Percentiles rank a stretch among this genome's conserved stretches.
These are phyloP conservation scores for Pterocles burchelli DNA, from an alignment of 2,113 vertebrate species.

Conservation along the genomic window DNA sequence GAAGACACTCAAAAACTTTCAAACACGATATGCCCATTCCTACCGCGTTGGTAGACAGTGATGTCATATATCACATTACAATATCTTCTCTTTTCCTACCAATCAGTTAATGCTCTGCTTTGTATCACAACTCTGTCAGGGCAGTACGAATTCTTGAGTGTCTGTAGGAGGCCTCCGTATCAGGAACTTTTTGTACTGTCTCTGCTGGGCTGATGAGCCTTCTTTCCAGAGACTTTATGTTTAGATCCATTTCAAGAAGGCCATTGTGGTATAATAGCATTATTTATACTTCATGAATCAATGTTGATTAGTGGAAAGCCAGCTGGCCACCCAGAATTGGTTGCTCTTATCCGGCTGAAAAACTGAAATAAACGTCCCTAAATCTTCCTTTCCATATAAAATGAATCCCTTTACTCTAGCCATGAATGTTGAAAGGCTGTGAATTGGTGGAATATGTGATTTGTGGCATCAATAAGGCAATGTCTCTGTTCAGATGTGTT, in stretches of 20 bases:
- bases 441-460: not conserved
- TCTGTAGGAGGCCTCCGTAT: not conserved
- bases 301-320: not conserved
- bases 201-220: not conserved
- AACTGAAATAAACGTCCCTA: conserved; percentile 11
- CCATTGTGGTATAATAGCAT: not conserved
- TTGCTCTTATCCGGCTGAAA: conserved; percentile 14
- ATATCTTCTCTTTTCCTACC: not conserved
- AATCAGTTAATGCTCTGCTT: not conserved
- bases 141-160: not conserved
- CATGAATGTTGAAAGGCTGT: conserved; percentile 26
- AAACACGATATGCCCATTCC: not conserved
- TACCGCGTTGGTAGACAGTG: not conserved
- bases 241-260: not conserved
- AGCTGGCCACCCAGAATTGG: not conserved
- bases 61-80: not conserved
- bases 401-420: not conserved
- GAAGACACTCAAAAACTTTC: not conserved
- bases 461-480: conserved; percentile 1
- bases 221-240: not conserved
- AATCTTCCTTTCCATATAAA: conserved; percentile 24
- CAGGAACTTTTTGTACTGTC: not conserved
- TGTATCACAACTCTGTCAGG: not conserved
- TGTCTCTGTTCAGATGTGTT: not conserved
- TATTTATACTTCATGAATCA: conserved; percentile 23